Base-by-base conservation (phyloP, 2,797 vertebrate genomes). In the Euthynnus affinis region DNA sequence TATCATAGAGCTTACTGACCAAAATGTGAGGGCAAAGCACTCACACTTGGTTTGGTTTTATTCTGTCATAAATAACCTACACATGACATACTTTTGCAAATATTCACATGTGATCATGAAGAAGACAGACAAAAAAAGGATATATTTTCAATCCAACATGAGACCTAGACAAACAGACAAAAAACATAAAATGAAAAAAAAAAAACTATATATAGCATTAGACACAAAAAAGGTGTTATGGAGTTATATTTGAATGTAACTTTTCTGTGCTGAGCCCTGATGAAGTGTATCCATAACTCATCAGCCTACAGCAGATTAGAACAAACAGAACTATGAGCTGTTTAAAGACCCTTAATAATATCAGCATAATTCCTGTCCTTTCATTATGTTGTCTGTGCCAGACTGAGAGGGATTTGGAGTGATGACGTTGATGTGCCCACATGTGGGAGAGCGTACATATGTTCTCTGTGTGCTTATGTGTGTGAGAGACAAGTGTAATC, bases 281-380 rank as follows among this genome's bases (percentile, higher is more conserved):
- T 34, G 15, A 53, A 37, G 14, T 29, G 8, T 37, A 20, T 71
- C 20, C 34, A 32, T 25, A 34, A 15, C 6, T 49, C 17, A 9
- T 49, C 52, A 52, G 20, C 27, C 62, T 15, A 37, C 40, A 76
- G 42, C 46, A 73, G n/a, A 69, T 64, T 22, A 78, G 23, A 32
- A 56, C 20, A 52, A 29, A 37, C n/a, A 63, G 8, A 66, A 10
- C 15, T 22, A 22, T n/a, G 15, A 67, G 14, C 22, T 56, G 15
- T 27, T 63, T 48, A 27, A 46, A 74, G 51, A 10, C 42, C 22
- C 20, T 52, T 14, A 57, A 67, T 71, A 37, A 65, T 12, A 46
- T 70, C 60, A 48, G 5, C 34, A 48, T 65, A 23, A 56, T 57
- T 62, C 37, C 17, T 52, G 6, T 68, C 20, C 27, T 75, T 51